Evolutionary conservation across 2,113 vertebrate genomes (phyloP), one percentile per base, ranked within the genome.

Genomic region (Meriones unguiculatus): DNA sequence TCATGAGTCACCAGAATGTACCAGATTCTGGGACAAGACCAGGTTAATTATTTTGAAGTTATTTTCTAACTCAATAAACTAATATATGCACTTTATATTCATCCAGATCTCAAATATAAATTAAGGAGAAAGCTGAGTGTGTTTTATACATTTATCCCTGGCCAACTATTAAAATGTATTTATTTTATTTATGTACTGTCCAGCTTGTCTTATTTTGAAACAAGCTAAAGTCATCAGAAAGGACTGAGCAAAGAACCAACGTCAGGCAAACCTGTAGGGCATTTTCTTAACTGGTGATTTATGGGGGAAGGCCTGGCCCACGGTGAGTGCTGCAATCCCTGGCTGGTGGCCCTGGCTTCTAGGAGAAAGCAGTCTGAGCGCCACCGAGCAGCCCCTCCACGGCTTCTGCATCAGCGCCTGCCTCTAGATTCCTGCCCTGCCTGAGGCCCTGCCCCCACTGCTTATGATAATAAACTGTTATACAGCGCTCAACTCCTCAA

Each of bases 111-210:
- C 9, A n/a, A 80, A 38, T 65, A 94, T 65, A 95, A 87, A 77
- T 54, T 72, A 59, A 41, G 78, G 35, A 76, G 76, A 92, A 93
- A 76, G 64, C 20, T 64, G 81, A 73, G 89, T 91, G 89, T 89
- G 22, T 80, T 96, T 46, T 35, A 95, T 92, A 80, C n/a, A 64
- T 90, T 96, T 69, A 72, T 91, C 70, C n/a, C 93, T 89, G 91
- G n/a, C 7, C 32, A 93, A 90, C 12, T 94, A 64, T 65, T 94
- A 96, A 95, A 86, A 69, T 86, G 25, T 62, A 94, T n/a, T 72
- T 91, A 46, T 54, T 46, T 57, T 73, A 4, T 62, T 84, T 69
- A 24, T 64, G 8, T 30, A 17, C 81, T 65, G 59, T 24, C n/a
- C 11, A 64, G n/a, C 25, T 84, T 64, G 64, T 64, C 24, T 84